Evolutionary conservation across 2,888 invertebrate species (phyloP), one percentile per base, ranked within the genome.

Genomic region (Geotrupes spiniger): DNA sequence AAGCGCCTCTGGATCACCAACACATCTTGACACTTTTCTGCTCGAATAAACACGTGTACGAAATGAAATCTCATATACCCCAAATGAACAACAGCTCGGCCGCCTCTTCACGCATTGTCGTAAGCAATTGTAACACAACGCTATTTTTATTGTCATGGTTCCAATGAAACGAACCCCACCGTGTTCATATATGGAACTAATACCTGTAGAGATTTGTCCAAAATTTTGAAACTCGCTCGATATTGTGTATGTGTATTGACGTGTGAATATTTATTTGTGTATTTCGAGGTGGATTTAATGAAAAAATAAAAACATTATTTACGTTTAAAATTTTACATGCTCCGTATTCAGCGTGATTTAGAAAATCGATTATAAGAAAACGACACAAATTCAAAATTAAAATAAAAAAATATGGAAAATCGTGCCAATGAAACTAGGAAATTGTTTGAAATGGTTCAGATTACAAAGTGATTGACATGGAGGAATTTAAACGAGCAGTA

Each of bases 21-120:
- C 59, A 58, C 56, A 58, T 60, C 63, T 63, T 67, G 68, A 69
- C 68, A 65, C 61, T 64, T 69, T 69, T 69, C 67, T 64, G 57
- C 53, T 49, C 54, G 62, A 62, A 54, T 63, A 53, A 58, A 50
- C 58, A 54, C 58, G 54, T 51, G 49, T 52, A 51, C 37, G 37
- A 37, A 45, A 37, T 15, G 29, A 45, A 12, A n/a, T 11, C 17
- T 33, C 33, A 17, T 36, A 50, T 49, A n/a, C n/a, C n/a, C n/a
- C n/a, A n/a, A n/a, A 42, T 39, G 53, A 53, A 51, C 44, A 49
- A 44, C 42, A 47, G 46, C 55, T n/a, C n/a, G n/a, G n/a, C 54
- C 49, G 39, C 49, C 42, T 21, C 51, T 54, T 50, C 41, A 42
- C 49, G 46, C 45, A 51, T 53, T 28, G n/a, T 26, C 27, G 25